Evolutionary conservation across 2,888 invertebrate species (phyloP).

Genomic region (Hirtodrosophila confusa): DNA sequence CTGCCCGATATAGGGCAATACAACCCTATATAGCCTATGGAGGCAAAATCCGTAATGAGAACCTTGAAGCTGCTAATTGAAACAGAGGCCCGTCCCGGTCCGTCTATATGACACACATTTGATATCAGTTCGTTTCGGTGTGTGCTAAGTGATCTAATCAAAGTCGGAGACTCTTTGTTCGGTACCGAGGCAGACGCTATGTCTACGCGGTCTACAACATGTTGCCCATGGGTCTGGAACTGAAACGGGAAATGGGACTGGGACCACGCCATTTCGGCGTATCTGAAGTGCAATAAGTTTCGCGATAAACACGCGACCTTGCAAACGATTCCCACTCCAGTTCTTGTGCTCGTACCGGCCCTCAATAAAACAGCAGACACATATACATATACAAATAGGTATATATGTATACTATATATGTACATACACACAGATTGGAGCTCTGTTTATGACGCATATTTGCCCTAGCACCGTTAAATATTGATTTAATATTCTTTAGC

Average conservation of each 20-base stretch:
- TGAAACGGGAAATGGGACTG: neutral
- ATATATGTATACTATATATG: neutral
- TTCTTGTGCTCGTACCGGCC: neutral
- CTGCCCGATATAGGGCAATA: neutral
- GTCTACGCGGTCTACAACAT: conserved; percentile 67
- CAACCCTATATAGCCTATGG: neutral
- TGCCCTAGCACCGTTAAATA: conserved; percentile 74
- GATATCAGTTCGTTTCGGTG: conserved; percentile 30
- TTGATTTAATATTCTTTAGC: conserved; percentile 72
- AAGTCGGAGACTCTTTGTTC: conserved; percentile 21
- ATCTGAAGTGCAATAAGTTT: conserved; percentile 70
- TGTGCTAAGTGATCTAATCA: conserved; percentile 64
- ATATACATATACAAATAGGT: conserved; percentile 10
- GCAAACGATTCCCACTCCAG: conserved; percentile 31
- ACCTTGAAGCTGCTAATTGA: conserved; percentile 4
- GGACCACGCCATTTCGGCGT: conserved; percentile 68
- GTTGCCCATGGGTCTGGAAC: conserved; percentile 28
- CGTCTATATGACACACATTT: conserved; percentile 42
- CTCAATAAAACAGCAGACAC: conserved; percentile 27
- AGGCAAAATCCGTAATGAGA: neutral
- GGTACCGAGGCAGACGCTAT: conserved; percentile 46
- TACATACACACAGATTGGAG: conserved; percentile 12
- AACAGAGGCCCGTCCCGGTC: conserved; percentile 42
- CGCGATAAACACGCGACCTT: conserved; percentile 77
- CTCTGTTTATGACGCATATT: conserved; percentile 63